Conservation (phyloP, 2,888 invertebrate species). For the Ligdia adustata region DNA sequence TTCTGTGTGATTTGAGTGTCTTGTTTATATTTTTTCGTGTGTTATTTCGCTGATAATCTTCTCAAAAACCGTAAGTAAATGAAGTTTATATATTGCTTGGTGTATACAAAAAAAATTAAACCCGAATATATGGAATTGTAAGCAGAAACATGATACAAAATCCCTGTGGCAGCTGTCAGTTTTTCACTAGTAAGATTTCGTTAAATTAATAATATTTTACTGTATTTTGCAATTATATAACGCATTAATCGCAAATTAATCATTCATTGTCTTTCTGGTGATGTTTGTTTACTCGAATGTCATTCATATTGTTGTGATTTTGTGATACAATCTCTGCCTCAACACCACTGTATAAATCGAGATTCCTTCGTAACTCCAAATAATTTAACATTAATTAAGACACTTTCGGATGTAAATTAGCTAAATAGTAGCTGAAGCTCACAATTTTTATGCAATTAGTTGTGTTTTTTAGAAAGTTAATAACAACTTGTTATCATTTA, state of each 20-base stretch:
- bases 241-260: conserved; percentile 15
- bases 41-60: conserved; percentile 59
- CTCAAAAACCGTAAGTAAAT: conserved; percentile 68
- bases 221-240: conserved; percentile 36
- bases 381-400: conserved; percentile 7
- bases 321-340: conserved; percentile 11
- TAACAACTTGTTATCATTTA: conserved; percentile 29
- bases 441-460: conserved; percentile 1
- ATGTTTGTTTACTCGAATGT: conserved; percentile 1
- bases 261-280: neutral
- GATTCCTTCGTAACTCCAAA: conserved; percentile 6
- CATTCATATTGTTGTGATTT: conserved; percentile 10
- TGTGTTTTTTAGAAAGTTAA: conserved; percentile 3
- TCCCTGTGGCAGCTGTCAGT: conserved; percentile 37
- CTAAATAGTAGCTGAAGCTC: neutral
- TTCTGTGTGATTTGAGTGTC: conserved; percentile 63
- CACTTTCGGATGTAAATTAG: neutral
- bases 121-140: conserved; percentile 30
- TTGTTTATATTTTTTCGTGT: conserved; percentile 78
- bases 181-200: conserved; percentile 43
- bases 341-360: conserved; percentile 4
- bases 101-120: conserved; percentile 28
- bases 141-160: conserved; percentile 39
- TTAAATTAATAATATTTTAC: conserved; percentile 38
- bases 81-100: conserved; percentile 32